These are phyloP conservation scores for Clarias fuscus DNA, from an alignment of 2,797 vertebrate species.

Conservation along the genomic window DNA sequence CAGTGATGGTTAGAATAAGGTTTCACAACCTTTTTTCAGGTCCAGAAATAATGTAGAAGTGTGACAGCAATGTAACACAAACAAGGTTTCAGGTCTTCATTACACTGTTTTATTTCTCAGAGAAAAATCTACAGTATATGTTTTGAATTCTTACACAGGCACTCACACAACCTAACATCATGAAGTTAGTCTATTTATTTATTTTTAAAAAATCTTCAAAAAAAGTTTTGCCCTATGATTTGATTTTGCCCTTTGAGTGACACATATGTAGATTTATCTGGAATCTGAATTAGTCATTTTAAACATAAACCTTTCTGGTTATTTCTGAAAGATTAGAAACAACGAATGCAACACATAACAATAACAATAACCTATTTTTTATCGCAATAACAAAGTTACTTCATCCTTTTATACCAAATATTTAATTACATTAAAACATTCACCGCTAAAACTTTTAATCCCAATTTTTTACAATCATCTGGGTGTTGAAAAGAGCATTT, in stretches of 20 bases:
- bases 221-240: neutral
- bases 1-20: neutral
- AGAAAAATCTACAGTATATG: neutral
- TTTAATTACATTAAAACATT: neutral
- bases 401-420: neutral
- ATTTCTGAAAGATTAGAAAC: neutral
- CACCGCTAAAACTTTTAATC: neutral
- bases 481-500: neutral
- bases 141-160: neutral
- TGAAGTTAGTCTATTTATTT: neutral
- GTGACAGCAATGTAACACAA: neutral
- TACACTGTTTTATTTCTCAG: neutral
- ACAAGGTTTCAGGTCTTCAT: constrained; percentile 30
- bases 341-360: neutral
- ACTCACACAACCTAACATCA: neutral
- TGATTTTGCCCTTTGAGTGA: neutral
- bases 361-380: too few species aligned
- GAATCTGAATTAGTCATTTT: neutral
- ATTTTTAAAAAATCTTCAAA: neutral
- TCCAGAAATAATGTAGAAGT: constrained; percentile 3
- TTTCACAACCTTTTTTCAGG: constrained; percentile 37
- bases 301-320: neutral
- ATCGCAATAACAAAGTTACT: neutral
- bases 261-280: neutral
- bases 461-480: neutral